Evolutionary conservation across 2,888 invertebrate species (phyloP).

Genomic region (Notodromas monacha): DNA sequence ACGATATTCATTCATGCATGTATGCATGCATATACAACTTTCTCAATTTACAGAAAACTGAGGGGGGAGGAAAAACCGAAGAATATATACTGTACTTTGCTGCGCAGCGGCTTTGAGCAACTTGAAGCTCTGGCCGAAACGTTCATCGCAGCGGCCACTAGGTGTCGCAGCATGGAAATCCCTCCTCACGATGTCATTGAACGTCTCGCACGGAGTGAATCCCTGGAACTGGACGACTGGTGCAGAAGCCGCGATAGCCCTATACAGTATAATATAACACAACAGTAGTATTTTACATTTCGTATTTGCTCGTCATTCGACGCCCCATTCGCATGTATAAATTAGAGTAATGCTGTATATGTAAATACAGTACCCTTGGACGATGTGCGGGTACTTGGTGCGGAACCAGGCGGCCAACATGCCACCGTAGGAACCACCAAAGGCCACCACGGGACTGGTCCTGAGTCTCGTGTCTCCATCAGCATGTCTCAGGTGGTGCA

Average conservation of each 20-base stretch:
- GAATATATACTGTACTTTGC: no score
- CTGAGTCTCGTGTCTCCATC: slow-evolving; percentile 14
- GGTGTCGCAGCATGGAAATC: no score
- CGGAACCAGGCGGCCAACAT: slow-evolving; percentile 88
- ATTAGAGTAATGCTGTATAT: background rate
- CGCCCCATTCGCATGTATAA: slow-evolving; percentile 1
- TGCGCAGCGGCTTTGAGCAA: no score
- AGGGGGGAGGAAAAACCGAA: no score
- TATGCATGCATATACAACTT: no score
- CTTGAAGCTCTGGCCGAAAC: no score
- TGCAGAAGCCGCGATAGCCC: slow-evolving; percentile 70
- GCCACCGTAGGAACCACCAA: slow-evolving; percentile 74
- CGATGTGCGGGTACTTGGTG: slow-evolving; percentile 69
- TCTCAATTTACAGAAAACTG: no score
- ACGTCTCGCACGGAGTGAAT: slow-evolving; percentile 40
- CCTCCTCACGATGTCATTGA: no score
- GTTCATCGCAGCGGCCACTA: no score
- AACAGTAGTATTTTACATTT: no score
- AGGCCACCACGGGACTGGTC: slow-evolving; percentile 45
- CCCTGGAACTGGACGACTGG: slow-evolving; percentile 57
- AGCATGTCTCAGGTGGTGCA: slow-evolving; percentile 30
- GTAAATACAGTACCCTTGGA: slow-evolving; percentile 26
- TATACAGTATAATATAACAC: slow-evolving; percentile 13
- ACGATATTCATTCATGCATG: no score
- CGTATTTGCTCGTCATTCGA: slow-evolving; percentile 1